Base-by-base conservation (phyloP, 2,888 invertebrate species). In the Archaeoteleia sp. region DNA sequence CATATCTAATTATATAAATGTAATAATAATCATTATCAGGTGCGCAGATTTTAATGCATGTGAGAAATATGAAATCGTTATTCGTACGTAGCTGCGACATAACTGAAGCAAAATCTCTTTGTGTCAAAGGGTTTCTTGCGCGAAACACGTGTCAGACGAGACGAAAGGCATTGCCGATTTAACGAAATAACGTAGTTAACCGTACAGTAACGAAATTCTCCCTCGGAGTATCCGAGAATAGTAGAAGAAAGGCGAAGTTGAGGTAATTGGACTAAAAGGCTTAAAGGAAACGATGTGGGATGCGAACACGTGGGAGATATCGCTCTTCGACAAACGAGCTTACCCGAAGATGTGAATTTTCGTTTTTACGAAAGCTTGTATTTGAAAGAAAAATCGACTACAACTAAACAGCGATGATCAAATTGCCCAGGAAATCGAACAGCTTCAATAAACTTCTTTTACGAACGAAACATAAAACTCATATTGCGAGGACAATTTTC, bases 301-400 rank as follows among this genome's bases (percentile, higher is more conserved):
- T 73, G 72, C 72, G 74, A 74, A 77, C 73, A 60, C 60, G 60
- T 54, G 66, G 48, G 43, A 60, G 66, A 66, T 60, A 66, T 66
- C 49, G 66, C 43, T 39, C 32, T 42, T 37, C 67, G 55, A 67
- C 49, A 43, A 61, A 61, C 55, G 55, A 61, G 66, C 54, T 66
- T 54, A 66, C 58, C 42, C 54, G 15, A 8, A n/a, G 43, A 63
- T 42, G 39, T 35, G 45, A 63, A 63, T 55, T 63, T 49, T 54
- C 55, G 55, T 49, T 43, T 30, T 12, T 20, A 14, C 13, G 5
- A 20, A 20, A 34, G 27, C 30, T 55, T 49, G 25, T 27, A 25
- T 13, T 20, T 23, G 35, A 17, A 43, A 29, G 30, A 27, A 34
- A 35, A 42, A 9, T 46, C 25, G 30, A 23, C 37, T 32, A 45